These are phyloP conservation scores for Phenacoccus solenopsis DNA, from an alignment of 1,140 invertebrate genomes.

Conservation along the genomic window DNA sequence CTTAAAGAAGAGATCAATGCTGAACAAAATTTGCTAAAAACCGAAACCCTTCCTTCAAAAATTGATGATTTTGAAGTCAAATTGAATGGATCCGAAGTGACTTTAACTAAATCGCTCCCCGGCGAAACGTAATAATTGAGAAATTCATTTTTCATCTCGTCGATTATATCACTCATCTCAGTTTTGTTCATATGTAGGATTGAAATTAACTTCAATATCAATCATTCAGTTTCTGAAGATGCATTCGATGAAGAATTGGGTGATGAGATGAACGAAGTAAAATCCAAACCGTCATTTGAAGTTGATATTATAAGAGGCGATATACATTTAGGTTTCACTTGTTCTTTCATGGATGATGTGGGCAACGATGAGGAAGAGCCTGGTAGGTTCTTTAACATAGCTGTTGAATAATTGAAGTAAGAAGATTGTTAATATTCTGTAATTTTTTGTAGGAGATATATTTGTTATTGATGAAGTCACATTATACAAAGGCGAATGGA, in stretches of 20 bases:
- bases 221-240: conserved; percentile 79
- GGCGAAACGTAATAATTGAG: conserved; percentile 54
- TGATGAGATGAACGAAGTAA: conserved; percentile 52
- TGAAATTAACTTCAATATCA: conserved; percentile 68
- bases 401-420: not conserved
- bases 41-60: conserved; percentile 56
- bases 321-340: conserved; percentile 65
- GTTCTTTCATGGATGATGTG: conserved; percentile 49
- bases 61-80: conserved; percentile 65
- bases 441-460: conserved; percentile 47
- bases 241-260: conserved; percentile 45
- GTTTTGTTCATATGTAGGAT: conserved; percentile 42
- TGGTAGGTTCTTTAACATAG: not conserved
- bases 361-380: conserved; percentile 52
- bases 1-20: conserved; percentile 76
- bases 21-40: conserved; percentile 66
- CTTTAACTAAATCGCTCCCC: conserved; percentile 52
- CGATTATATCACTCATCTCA: not conserved
- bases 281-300: conserved; percentile 74
- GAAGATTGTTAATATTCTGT: not conserved
- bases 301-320: conserved; percentile 63
- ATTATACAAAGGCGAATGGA: conserved; percentile 67
- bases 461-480: conserved; percentile 82
- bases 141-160: not conserved
- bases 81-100: conserved; percentile 62